Base-by-base conservation (phyloP, 1,140 invertebrate genomes). In the Chelonus insularis region DNA sequence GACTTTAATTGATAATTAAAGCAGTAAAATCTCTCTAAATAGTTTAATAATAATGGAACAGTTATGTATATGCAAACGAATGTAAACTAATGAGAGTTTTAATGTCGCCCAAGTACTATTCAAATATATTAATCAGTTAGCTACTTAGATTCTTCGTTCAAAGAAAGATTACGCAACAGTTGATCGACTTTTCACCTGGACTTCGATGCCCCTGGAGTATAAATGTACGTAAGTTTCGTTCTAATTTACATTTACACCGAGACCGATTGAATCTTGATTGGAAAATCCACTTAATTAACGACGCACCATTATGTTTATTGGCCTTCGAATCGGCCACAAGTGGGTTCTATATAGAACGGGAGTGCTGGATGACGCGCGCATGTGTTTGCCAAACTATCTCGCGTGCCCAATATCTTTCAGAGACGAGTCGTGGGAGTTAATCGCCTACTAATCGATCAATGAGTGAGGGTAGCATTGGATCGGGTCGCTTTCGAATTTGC, bases 261-360 rank as follows among this genome's bases (percentile, higher is more conserved):
- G 72, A 74, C 69, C 72, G 73, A 76, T 76, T 76, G 74, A 75
- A 74, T 76, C 74, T 75, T 72, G 74, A 75, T 76, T 74, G 73
- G 63, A 73, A 76, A 76, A 74, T 76, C 68, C 66, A 71, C 74
- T 75, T 74, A 76, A 76, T 76, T 75, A 75, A 75, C 72, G 70
- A 69, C 62, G 64, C 63, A 57, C 65, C 63, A 73, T 75, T 75
- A 72, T 67, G 69, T 75, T 75, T 73, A 74, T 75, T 67, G 61
- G 23, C 50, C 50, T 47, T 32, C 43, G 43, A 21, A 39, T 34
- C 57, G 32, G 36, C 48, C 48, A 52, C 45, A 60, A 60, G 47
- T 60, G 57, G 57, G 34, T 23, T 60, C 55, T 20, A 39, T 37
- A 36, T n/a, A n/a, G n/a, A n/a, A 14, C 45, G 45, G 57, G 45